Percentiles rank a stretch among this genome's conserved stretches.
Conservation (phyloP, 2,797 vertebrate species). For the Lateolabrax maculatus region DNA sequence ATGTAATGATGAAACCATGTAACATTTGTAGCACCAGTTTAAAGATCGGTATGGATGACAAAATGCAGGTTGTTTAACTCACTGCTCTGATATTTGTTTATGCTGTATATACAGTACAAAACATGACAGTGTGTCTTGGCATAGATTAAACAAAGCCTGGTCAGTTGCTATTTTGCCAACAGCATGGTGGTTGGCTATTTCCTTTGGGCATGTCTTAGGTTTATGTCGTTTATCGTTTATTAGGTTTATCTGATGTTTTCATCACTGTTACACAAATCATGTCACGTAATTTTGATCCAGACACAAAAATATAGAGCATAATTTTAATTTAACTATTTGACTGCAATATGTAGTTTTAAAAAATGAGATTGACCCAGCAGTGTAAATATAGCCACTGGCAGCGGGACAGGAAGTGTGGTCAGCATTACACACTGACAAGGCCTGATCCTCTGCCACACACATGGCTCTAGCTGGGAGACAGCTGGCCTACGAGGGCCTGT, state of each 20-base stretch:
- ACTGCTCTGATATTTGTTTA: constrained; percentile 28
- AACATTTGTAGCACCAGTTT: background rate
- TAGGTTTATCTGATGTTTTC: constrained; percentile 27
- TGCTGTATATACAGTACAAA: constrained; percentile 51
- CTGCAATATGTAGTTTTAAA: background rate
- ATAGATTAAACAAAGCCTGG: constrained; percentile 34
- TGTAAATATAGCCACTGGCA: constrained; percentile 78
- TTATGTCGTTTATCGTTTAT: constrained; percentile 30
- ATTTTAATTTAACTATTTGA: background rate
- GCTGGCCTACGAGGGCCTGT: constrained; percentile 80
- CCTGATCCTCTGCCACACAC: constrained; percentile 82
- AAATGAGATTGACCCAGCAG: constrained; percentile 36
- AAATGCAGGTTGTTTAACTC: background rate
- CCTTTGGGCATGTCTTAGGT: constrained; percentile 24
- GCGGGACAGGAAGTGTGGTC: constrained; percentile 78
- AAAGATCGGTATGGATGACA: background rate
- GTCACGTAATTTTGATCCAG: background rate
- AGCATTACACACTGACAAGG: constrained; percentile 74
- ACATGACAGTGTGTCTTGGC: constrained; percentile 56
- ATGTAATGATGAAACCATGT: background rate
- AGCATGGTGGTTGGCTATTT: constrained; percentile 58
- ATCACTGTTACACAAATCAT: constrained; percentile 4
- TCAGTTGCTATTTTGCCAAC: constrained; percentile 53
- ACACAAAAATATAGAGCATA: background rate
- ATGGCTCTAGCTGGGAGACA: constrained; percentile 85